Conservation (phyloP, 2,113 vertebrate species). For the Cryptoleucopteryx plumbea region DNA sequence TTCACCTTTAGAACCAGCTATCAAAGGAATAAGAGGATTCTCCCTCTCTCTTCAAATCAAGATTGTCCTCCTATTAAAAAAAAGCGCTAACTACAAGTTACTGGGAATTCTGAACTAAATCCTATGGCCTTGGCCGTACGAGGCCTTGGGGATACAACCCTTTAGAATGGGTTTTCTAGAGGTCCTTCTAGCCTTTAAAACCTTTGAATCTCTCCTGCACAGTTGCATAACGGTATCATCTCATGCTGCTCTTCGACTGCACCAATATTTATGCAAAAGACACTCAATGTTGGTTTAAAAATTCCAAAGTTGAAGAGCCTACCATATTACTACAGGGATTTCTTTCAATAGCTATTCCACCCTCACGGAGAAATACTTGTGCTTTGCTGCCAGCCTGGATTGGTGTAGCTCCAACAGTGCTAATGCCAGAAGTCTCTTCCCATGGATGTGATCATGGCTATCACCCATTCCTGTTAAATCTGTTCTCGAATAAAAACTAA, state of each 20-base stretch:
- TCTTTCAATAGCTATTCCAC: not conserved
- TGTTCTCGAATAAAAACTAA: not conserved
- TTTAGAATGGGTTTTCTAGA: not conserved
- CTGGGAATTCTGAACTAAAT: not conserved
- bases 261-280: not conserved
- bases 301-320: not conserved
- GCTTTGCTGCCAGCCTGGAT: not conserved
- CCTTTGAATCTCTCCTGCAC: not conserved
- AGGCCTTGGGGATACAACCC: not conserved
- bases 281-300: not conserved
- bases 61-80: not conserved
- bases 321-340: not conserved
- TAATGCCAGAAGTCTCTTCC: not conserved
- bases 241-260: not conserved
- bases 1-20: not conserved
- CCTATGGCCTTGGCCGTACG: not conserved
- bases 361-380: not conserved
- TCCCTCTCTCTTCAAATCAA: not conserved
- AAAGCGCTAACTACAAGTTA: fast-evolving
- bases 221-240: not conserved
- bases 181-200: not conserved
- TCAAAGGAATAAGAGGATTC: not conserved
- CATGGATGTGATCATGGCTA: not conserved
- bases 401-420: not conserved
- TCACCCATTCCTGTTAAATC: not conserved